Base-by-base conservation (phyloP, 2,113 vertebrate species). In the Melanerpes formicivorus region DNA sequence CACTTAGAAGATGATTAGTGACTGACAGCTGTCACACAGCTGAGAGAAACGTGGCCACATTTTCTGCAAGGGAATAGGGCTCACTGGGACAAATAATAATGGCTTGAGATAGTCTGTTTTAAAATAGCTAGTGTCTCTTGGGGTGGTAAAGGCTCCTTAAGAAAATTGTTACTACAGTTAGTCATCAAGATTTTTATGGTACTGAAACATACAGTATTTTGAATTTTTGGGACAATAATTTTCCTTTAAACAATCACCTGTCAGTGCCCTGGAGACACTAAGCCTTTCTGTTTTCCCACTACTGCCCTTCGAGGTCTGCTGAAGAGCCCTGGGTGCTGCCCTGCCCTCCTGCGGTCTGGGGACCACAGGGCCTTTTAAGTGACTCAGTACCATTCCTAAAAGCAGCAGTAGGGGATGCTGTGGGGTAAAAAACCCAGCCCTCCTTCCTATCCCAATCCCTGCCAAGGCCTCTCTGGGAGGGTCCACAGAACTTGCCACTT, bases 391-490 rank as follows among this genome's bases (percentile, higher is more conserved):
- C 37, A 3, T 73, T 72, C 52, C 30, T 9, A 42, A 73, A 87
- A 82, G 11, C 26, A 90, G 6, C 93, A 80, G 80, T 10, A 95
- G 94, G 82, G 81, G 93, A 37, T 90, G 91, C 91, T 95, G 91
- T 67, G 3, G 72, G 37, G 74, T 82, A 58, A 89, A 76, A 40
- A 44, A 13, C 19, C 0, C 4, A 44, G 1, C 10, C 18, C 64
- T 80, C 21, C 56, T 22, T 14, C 1, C 5, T 79, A 21, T 2
- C 11, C 55, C 55, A 56, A 29, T 11, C 7, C 44, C 21, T 7
- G 8, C 65, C 14, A 5, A 13, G 18, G 11, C 17, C 15, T 80
- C n/a, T 67, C 17, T 32, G 18, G 26, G 23, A 44, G 3, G 56
- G 1, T 34, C 18, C 44, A 14, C 16, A 77, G 26, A 48, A 23